These are phyloP conservation scores for Puma concolor DNA, from an alignment of 2,113 vertebrate genomes.

Conservation along the genomic window DNA sequence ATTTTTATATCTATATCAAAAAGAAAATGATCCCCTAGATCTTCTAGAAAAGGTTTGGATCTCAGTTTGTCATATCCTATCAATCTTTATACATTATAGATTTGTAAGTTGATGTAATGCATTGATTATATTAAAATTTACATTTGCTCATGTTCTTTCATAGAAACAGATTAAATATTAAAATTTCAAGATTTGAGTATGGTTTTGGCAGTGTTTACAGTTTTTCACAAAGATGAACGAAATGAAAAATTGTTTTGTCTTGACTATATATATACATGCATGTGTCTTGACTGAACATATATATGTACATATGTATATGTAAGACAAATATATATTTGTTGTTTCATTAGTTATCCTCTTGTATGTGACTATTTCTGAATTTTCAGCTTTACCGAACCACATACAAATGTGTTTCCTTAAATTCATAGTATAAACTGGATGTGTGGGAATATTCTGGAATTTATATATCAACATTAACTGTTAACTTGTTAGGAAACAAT, in stretches of 20 bases:
- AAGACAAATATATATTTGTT: not conserved
- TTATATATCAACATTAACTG: not conserved
- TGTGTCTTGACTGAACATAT: not conserved
- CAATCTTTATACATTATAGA: not conserved
- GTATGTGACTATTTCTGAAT: not conserved
- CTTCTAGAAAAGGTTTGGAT: not conserved
- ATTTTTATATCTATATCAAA: not conserved
- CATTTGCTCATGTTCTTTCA: not conserved
- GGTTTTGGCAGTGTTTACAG: not conserved
- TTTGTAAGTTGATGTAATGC: not conserved
- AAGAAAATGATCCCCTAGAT: not conserved
- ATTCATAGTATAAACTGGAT: not conserved
- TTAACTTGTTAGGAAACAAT: not conserved
- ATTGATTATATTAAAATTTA: not conserved
- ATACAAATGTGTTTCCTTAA: not conserved
- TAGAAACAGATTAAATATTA: not conserved
- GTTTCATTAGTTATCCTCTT: not conserved
- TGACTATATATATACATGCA: not conserved
- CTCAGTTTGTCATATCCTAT: not conserved
- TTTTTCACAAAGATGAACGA: not conserved
- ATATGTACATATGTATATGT: not conserved
- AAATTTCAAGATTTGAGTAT: not conserved
- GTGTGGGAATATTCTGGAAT: not conserved
- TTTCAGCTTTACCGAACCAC: not conserved
- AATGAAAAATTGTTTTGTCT: not conserved